Evolutionary conservation across 2,888 invertebrate species (phyloP), one percentile per base, ranked within the genome.

Genomic region (Yponomeuta evonymella): DNA sequence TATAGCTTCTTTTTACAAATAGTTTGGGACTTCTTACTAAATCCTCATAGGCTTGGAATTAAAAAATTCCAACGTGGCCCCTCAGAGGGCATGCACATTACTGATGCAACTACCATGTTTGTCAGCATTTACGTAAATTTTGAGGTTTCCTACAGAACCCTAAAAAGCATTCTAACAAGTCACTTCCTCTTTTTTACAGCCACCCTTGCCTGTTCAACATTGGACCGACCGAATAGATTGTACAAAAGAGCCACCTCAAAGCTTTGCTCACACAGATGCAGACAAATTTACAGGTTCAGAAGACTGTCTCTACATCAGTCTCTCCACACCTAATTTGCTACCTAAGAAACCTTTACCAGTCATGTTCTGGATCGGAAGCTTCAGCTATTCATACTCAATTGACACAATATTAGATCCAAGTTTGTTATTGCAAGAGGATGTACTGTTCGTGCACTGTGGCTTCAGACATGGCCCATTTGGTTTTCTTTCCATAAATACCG

Each of bases 311-410:
- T 90, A 89, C 72, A 78, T 93, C 63, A 88, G 91, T 75, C 77
- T 93, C 15, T 81, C 81, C 48, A 84, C 87, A 51, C 86, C 87
- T 73, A 83, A 78, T 72, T 74, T 87, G 11, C 79, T 81, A 62
- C 82, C 87, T 6, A 77, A 81, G 0, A 81, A 89, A 74, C 84
- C 78, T 23, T 76, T 88, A 75, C 92, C 93, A 43, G 93, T 93
- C 2, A 90, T 93, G 90, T 90, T 93, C 73, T 93, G 90, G 88
- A 86, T 93, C 70, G 91, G 92, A n/a, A 72, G 88, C 69, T 90
- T 79, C 73, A 80, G 78, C 43, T 93, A 85, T 76, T 71, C 80
- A 43, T 75, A 74, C 67, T 79, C 79, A 65, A 74, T 85, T 62
- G 90, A 90, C 71, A 72, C 78, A 11, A 73, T 80, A n/a, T 83